phyloP scores from a whole-genome alignment of 2,888 invertebrate genomes.

The Busseola fusca region DNA sequence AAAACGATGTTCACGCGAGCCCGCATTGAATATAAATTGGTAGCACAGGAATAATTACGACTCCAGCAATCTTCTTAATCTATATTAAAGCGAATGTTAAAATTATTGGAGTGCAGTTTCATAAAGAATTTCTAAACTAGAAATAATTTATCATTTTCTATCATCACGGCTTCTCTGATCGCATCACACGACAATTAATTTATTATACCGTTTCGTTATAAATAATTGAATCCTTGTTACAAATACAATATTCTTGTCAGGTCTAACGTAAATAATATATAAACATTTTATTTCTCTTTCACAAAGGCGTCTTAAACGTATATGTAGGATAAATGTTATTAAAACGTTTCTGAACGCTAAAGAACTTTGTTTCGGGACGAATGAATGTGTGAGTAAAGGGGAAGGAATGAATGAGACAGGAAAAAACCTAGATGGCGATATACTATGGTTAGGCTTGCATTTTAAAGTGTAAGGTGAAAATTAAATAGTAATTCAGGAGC shows the following conservation, averaged over 20 bases:
- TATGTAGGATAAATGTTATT: too few species aligned
- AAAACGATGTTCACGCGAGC: conserved; percentile 72
- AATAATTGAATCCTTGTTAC: background rate
- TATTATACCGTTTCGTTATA: background rate
- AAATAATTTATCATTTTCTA: background rate
- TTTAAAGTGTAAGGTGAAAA: too few species aligned
- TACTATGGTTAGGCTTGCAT: too few species aligned
- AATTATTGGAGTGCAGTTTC: conserved; percentile 2
- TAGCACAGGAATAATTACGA: conserved; percentile 26
- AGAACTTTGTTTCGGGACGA: too few species aligned
- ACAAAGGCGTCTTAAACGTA: background rate
- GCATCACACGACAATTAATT: background rate
- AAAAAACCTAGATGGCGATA: too few species aligned
- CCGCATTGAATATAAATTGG: conserved; percentile 53
- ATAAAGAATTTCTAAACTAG: background rate
- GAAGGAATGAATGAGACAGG: too few species aligned
- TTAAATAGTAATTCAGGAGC: too few species aligned
- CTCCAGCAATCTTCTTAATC: conserved; percentile 17
- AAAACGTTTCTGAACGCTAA: too few species aligned
- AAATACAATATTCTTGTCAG: background rate
- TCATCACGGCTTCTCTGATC: background rate
- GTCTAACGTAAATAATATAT: background rate
- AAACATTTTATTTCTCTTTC: background rate
- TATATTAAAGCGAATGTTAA: conserved; percentile 7
- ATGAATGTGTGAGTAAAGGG: too few species aligned